Conservation (phyloP, 2,797 vertebrate species). For the Crocodylus rhombifer region DNA sequence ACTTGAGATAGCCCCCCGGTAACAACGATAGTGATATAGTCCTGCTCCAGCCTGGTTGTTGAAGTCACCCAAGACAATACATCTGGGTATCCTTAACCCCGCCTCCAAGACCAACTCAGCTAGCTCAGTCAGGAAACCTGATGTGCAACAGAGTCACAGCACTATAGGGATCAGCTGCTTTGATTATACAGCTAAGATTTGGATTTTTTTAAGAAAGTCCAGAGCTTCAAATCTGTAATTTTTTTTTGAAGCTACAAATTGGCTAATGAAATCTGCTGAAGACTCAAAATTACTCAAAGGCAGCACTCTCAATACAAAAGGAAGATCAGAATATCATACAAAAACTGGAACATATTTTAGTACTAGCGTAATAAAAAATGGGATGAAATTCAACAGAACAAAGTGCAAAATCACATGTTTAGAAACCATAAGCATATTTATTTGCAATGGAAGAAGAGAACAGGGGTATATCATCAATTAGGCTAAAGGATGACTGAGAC, state of each 20-base stretch:
- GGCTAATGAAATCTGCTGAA: background rate
- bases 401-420: background rate
- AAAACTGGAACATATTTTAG: too few relatives aligned
- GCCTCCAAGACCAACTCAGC: too few relatives aligned
- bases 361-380: too few relatives aligned
- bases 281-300: background rate
- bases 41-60: too few relatives aligned
- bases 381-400: too few relatives aligned
- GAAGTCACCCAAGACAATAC: background rate
- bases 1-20: too few relatives aligned
- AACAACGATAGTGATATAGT: too few relatives aligned
- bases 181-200: background rate
- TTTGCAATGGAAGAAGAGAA: background rate
- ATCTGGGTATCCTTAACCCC: too few relatives aligned
- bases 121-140: background rate
- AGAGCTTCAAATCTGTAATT: background rate
- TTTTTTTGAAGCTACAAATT: slow-evolving; percentile 25
- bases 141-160: background rate
- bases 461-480: background rate
- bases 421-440: background rate
- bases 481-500: accelerated
- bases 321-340: background rate
- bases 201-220: background rate
- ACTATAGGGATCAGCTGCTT: background rate
- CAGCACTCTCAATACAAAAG: background rate